These are phyloP conservation scores for Stenichneumon culpator DNA, from an alignment of 2,888 invertebrate genomes.

Conservation along the genomic window DNA sequence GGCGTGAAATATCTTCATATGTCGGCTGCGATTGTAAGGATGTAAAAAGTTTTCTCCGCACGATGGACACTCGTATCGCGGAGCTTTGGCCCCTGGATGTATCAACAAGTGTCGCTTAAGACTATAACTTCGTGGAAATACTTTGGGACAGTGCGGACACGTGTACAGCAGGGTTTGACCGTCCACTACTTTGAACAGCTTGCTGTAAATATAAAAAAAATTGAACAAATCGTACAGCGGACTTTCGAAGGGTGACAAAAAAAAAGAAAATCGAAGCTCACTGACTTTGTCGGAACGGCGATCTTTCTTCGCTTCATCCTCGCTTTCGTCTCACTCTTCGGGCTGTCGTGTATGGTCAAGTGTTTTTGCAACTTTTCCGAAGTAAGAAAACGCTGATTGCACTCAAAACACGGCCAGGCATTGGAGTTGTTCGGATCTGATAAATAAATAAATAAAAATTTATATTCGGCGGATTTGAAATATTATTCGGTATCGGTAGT, in stretches of 20 bases:
- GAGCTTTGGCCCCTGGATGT: conserved; percentile 77
- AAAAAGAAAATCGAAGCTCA: background rate
- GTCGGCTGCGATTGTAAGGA: conserved; percentile 78
- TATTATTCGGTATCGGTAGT: background rate
- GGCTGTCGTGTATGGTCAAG: conserved; percentile 86
- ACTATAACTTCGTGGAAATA: conserved; percentile 81
- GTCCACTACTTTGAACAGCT: conserved; percentile 76
- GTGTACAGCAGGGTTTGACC: conserved; percentile 75
- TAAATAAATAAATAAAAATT: conserved; percentile 1
- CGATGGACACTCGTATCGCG: conserved; percentile 73
- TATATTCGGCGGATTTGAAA: conserved; percentile 27
- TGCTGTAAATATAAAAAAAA: conserved; percentile 58
- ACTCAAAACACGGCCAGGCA: conserved; percentile 89
- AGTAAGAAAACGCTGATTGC: conserved; percentile 87
- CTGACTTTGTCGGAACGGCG: conserved; percentile 70
- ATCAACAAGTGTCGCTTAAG: conserved; percentile 80
- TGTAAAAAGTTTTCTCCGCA: conserved; percentile 79
- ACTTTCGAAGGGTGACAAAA: background rate
- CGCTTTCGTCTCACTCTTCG: conserved; percentile 71
- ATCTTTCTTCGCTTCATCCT: conserved; percentile 76
- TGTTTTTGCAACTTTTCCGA: conserved; percentile 88
- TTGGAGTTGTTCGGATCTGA: conserved; percentile 79
- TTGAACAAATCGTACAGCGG: background rate
- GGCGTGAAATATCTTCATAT: conserved; percentile 79
- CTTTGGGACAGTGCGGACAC: conserved; percentile 80